Base-by-base conservation (phyloP, 2,797 vertebrate species). In the Lagorchestes hirsutus region DNA sequence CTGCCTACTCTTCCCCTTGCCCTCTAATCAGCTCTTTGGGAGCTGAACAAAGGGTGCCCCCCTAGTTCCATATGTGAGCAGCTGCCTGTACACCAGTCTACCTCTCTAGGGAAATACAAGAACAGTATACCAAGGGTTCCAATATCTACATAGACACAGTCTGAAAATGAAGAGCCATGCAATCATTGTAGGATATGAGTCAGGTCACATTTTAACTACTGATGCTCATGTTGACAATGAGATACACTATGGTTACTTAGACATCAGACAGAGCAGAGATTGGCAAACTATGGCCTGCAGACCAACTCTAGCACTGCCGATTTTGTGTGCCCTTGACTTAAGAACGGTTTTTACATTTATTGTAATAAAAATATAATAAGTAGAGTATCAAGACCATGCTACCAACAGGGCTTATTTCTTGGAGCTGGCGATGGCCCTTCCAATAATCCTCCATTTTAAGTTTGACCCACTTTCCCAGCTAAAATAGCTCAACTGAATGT, bases 401-500 rank as follows among this genome's bases (percentile, higher is more conserved):
- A 4, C 9, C n/a, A 46, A 46, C 10, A 8, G 10, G 18, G 6
- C 40, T 87, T 87, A 46, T 87, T 46, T 50, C 22, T 27, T 27
- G 8, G 10, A 87, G 40, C 10, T 27, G 27, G 3, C 0, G 3
- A 3, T 50, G 46, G 40, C 22, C 0, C 1, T 87, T 40, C 40
- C 9, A 24, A 27, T 46, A 46, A 46, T 87, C 18, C 16, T 74
- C 40, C 27, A 27, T 87, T 50, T 87, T 22, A 62, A 55, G 94
- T 54, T 92, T 90, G 90, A 87, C 31, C 93, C 31, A 46, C 14
- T 18, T 91, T 92, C 56, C 50, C 34, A 95, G 52, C n/a, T 91
- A 67, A 93, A n/a, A 24, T 13, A 46, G 27, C 55, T 11, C 52
- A 91, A 55, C 95, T 95, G 50, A 96, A 92, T 93, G 95, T 95